Conservation (phyloP, 2,888 invertebrate genomes). For the Melinaea menophilus region DNA sequence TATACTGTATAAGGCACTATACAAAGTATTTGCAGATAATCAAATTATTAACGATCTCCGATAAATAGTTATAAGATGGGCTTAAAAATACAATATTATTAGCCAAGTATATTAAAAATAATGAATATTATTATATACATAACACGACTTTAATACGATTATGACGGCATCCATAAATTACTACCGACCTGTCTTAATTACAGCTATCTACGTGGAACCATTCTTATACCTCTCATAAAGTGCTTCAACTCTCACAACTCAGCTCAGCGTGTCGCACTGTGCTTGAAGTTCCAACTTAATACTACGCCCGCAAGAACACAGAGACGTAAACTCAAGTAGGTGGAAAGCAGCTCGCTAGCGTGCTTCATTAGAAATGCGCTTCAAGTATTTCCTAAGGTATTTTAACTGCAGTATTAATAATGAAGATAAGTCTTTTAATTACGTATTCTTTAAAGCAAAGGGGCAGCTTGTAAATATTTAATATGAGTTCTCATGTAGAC, state of each 20-base stretch:
- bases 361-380: slow-evolving; percentile 18
- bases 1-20: too few species aligned
- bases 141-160: too few species aligned
- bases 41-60: too few species aligned
- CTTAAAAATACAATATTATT: too few species aligned
- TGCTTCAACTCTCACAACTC: neutral
- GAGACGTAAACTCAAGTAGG: neutral
- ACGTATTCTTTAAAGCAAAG: too few species aligned
- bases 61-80: too few species aligned
- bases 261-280: neutral
- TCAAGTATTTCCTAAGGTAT: neutral
- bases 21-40: too few species aligned
- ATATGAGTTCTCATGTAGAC: too few species aligned
- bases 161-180: too few species aligned
- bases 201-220: slow-evolving; percentile 9
- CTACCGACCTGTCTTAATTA: slow-evolving; percentile 6
- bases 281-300: slow-evolving; percentile 10
- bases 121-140: too few species aligned
- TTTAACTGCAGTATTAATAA: slow-evolving; percentile 7
- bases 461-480: too few species aligned
- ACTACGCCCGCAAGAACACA: slow-evolving; percentile 5
- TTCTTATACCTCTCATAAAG: slow-evolving; percentile 12
- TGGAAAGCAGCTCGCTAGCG: slow-evolving; percentile 10
- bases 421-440: slow-evolving; percentile 3
- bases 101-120: too few species aligned